Conservation (phyloP, 2,113 vertebrate genomes). For the Myodes glareolus region DNA sequence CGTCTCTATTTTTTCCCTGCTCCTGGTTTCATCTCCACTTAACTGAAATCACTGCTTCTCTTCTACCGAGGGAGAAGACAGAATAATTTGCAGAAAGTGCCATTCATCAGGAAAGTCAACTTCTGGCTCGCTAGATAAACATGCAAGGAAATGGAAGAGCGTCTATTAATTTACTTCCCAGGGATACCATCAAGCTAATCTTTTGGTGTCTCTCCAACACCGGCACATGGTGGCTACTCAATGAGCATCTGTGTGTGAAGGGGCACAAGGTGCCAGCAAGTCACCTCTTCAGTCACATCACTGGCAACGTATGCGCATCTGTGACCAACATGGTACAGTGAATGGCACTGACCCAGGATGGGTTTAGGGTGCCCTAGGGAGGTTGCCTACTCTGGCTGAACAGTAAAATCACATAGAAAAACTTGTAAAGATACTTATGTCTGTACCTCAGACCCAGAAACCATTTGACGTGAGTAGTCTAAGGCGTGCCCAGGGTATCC, state of each 20-base stretch:
- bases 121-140: conserved; percentile 43
- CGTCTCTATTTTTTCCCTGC: conserved; percentile 3
- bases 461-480: neutral
- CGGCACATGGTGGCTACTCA: neutral
- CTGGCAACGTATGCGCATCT: neutral
- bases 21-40: conserved; percentile 37
- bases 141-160: conserved; percentile 17
- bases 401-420: neutral
- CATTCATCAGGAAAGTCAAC: conserved; percentile 57
- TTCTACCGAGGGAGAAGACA: neutral
- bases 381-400: neutral
- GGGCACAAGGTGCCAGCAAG: neutral
- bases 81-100: conserved; percentile 58
- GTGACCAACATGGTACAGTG: neutral
- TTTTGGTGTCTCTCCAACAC: neutral
- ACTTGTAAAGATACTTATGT: neutral
- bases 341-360: neutral
- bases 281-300: neutral
- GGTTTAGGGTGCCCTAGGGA: neutral
- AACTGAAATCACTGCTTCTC: conserved; percentile 50
- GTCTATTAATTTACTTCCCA: conserved; percentile 25
- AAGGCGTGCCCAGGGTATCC: neutral
- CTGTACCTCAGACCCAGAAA: neutral
- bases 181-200: neutral
- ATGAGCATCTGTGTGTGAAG: neutral